Percentiles rank a stretch among this genome's conserved stretches.
phyloP scores from a whole-genome alignment of 2,797 vertebrate species.

The Liasis olivaceus region DNA sequence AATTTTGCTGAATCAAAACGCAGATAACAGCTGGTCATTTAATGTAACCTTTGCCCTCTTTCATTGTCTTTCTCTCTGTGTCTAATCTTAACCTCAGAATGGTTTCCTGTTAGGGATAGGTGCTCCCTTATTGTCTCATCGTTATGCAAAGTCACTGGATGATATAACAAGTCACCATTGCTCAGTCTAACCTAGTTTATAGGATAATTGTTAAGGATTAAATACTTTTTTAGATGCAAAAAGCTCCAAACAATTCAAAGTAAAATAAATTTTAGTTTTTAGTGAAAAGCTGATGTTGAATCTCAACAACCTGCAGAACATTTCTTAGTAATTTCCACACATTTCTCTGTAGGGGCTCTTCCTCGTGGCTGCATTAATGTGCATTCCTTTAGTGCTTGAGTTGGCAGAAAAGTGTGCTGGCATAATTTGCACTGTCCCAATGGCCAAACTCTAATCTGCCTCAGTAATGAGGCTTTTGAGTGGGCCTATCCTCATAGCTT shows the following conservation, averaged over 20 bases:
- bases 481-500: not conserved
- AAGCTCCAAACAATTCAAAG: not conserved
- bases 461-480: not conserved
- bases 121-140: not conserved
- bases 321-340: not conserved
- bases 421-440: not conserved
- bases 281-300: not conserved
- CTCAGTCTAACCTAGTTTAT: not conserved
- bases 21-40: not conserved
- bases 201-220: not conserved
- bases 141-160: not conserved
- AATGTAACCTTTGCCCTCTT: not conserved
- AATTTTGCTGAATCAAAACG: not conserved
- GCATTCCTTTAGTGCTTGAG: not conserved
- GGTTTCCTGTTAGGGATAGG: not conserved
- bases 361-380: not conserved
- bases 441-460: not conserved
- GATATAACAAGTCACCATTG: not conserved
- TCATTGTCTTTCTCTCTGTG: not conserved
- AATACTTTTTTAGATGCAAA: not conserved
- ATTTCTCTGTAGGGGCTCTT: not conserved
- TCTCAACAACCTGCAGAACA: not conserved
- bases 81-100: not conserved
- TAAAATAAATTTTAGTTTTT: not conserved
- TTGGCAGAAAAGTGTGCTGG: not conserved